Evolutionary conservation across 23 tunicate genomes (phyloP).

Genomic region (Botrylloides violaceus): DNA sequence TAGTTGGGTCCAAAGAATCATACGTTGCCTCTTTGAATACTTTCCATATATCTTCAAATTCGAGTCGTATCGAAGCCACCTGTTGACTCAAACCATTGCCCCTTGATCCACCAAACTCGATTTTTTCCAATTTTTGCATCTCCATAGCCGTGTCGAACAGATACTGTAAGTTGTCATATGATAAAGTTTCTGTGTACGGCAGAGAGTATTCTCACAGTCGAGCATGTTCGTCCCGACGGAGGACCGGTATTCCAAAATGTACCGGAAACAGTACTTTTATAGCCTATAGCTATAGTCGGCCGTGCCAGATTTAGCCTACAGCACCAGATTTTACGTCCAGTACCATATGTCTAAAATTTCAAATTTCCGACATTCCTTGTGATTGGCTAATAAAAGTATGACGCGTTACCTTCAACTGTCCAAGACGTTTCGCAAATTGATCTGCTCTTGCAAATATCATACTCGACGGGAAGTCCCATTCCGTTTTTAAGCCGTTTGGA

Average conservation of each 20-base stretch:
- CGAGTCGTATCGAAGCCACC: conserved; percentile 37
- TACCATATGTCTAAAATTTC: too few species aligned
- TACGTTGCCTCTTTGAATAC: conserved; percentile 63
- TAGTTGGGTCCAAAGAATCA: conserved; percentile 55
- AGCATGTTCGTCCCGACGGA: too few species aligned
- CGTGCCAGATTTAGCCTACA: too few species aligned
- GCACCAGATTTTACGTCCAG: too few species aligned
- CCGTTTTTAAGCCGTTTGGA: conserved; percentile 3
- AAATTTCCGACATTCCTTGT: too few species aligned
- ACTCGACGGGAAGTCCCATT: conserved; percentile 85
- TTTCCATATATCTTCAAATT: conserved; percentile 63
- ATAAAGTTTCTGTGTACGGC: too few species aligned
- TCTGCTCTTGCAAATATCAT: conserved; percentile 78
- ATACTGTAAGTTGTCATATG: too few species aligned
- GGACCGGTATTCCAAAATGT: too few species aligned
- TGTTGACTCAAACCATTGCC: conserved; percentile 69
- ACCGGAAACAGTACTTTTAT: too few species aligned
- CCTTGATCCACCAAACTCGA: conserved; percentile 81
- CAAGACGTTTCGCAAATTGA: conserved; percentile 36
- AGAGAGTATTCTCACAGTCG: neutral
- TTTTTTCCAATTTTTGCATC: conserved; percentile 64
- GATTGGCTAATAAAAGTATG: neutral
- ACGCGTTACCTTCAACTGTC: conserved; percentile 44
- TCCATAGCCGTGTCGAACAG: conserved; percentile 73
- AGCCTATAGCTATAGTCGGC: too few species aligned